These are phyloP conservation scores for Hippocampus guttulatus DNA, from an alignment of 2,113 vertebrate species.

Conservation along the genomic window DNA sequence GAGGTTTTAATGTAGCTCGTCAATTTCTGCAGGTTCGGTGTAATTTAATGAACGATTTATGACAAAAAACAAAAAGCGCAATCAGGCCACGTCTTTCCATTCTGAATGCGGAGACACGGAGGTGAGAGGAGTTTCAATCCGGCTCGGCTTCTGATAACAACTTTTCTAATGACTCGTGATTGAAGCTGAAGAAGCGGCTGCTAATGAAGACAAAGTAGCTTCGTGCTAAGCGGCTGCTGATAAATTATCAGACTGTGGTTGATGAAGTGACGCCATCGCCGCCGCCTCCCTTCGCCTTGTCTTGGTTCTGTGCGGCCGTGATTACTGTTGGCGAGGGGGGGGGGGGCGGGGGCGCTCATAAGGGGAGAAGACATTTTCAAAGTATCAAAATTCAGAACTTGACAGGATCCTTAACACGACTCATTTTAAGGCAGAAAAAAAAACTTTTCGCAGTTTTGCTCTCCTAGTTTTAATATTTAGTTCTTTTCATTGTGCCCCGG, in stretches of 20 bases:
- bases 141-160: slow-evolving; percentile 35
- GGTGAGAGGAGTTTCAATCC: slow-evolving; percentile 11
- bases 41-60: slow-evolving; percentile 21
- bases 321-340: slow-evolving; percentile 22
- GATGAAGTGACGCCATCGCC: slow-evolving; percentile 42
- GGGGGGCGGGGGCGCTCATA: slow-evolving; percentile 20
- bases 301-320: slow-evolving; percentile 18
- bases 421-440: too few species aligned
- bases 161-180: slow-evolving; percentile 53
- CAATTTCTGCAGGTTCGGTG: slow-evolving; percentile 35
- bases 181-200: slow-evolving; percentile 35
- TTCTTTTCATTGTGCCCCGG: background rate
- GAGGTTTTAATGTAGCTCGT: slow-evolving; percentile 2
- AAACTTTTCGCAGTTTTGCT: background rate
- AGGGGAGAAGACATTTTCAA: background rate
- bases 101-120: slow-evolving; percentile 18
- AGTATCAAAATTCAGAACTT: background rate
- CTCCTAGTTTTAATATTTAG: background rate
- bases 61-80: background rate
- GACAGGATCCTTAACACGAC: too few species aligned
- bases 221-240: slow-evolving; percentile 60
- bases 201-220: slow-evolving; percentile 66
- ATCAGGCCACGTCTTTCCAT: slow-evolving; percentile 12
- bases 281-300: slow-evolving; percentile 24
- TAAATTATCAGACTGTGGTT: slow-evolving; percentile 61